Evolutionary conservation across 1,140 invertebrate genomes (phyloP).

Genomic region (Drosophila pseudoobscura): DNA sequence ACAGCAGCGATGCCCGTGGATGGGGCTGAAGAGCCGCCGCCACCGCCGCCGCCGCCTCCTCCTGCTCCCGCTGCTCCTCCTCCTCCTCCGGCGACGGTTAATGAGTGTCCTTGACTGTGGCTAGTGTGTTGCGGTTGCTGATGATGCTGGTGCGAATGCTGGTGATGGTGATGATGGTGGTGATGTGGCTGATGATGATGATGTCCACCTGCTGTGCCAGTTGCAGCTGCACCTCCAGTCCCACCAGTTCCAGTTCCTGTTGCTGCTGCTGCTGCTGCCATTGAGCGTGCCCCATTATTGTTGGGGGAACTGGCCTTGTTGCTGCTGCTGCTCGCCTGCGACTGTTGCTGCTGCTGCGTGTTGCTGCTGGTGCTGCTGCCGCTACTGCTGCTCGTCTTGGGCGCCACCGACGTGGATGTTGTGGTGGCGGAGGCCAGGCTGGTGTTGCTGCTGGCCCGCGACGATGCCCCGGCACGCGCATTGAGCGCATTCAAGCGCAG

Average conservation of each 20-base stretch:
- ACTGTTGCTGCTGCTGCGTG: conserved; percentile 34
- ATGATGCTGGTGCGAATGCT: conserved; percentile 46
- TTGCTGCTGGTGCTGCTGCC: conserved; percentile 26
- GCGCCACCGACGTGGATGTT: conserved; percentile 62
- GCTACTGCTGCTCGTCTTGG: conserved; percentile 64
- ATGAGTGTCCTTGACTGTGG: conserved; percentile 66
- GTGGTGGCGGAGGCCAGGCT: conserved; percentile 82
- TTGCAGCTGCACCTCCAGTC: conserved; percentile 21
- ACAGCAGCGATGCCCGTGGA: background rate
- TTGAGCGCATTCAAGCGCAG: conserved; percentile 85
- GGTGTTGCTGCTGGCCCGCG: conserved; percentile 49
- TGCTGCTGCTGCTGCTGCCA: conserved; percentile 36
- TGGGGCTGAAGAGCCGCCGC: conserved; percentile 16
- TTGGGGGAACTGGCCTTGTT: conserved; percentile 75
- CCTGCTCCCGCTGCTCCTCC: conserved; percentile 3
- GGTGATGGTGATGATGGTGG: conserved; percentile 39
- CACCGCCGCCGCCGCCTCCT: conserved; percentile 4
- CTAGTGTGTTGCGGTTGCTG: conserved; percentile 61
- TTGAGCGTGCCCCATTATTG: conserved; percentile 62
- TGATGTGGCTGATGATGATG: conserved; percentile 43
- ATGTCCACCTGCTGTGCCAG: conserved; percentile 27
- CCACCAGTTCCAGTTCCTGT: conserved; percentile 7
- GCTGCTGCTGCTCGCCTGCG: conserved; percentile 21
- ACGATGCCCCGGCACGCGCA: conserved; percentile 26
- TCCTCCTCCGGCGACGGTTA: conserved; percentile 26